Evolutionary conservation across 2,888 invertebrate species (phyloP), one percentile per base, ranked within the genome.

Genomic region (Priapulus caudatus): DNA sequence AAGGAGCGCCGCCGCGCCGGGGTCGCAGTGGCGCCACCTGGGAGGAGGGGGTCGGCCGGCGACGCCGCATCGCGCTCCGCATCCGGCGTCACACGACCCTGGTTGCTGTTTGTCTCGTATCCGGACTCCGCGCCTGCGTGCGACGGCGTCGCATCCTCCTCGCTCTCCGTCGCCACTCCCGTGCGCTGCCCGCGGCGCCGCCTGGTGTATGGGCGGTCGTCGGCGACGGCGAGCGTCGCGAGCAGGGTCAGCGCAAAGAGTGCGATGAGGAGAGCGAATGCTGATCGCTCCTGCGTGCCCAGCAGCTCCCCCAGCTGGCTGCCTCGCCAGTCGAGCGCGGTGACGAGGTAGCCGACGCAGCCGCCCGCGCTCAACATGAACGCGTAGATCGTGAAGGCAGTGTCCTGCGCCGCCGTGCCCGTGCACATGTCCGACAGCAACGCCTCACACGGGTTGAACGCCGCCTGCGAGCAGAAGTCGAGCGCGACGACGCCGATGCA

Each of bases 401-500:
- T 50, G 15, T 55, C 57, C 23, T 59, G 54, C 18, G 58, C 52
- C 43, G 58, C 54, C n/a, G 57, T 56, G 50, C 55, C 53, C 45
- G 57, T 52, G 2, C 64, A 56, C 45, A 64, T 53, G 53, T 66
- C 67, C 15, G 64, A 63, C 19, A 66, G 56, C 33, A 67, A 56
- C 2, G 65, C 60, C 54, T 66, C 65, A 54, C 65, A 65, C 4
- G 66, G 67, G 56, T 66, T 67, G 52, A 65, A 62, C 4, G 63
- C 57, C 20, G 61, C 62, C 58, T 67, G 63, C 48, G 60, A 61
- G 52, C 58, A 58, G 52, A 58, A 57, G 48, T 65, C 65, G 20
- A 66, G 54, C 3, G 66, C 53, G n/a, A 66, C 56, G 2, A 64
- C 63, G 20, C 64, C 65, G 3, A 59, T 15, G 15, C 60, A 61